Conservation (phyloP, 2,797 vertebrate genomes). For the Galago senegalensis region DNA sequence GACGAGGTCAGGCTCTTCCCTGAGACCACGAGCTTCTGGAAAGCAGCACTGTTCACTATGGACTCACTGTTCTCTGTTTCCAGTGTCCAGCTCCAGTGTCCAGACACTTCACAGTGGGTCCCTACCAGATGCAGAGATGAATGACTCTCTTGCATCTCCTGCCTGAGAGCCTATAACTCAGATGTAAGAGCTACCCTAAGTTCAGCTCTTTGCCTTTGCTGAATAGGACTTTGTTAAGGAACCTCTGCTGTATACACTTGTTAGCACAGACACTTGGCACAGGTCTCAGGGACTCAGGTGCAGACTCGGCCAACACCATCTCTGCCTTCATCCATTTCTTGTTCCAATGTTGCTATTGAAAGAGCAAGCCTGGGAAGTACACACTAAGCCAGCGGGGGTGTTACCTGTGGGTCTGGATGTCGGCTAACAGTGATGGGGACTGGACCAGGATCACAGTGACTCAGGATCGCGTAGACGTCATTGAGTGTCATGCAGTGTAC, state of each 20-base stretch:
- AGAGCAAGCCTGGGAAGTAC: background rate
- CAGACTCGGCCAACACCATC: background rate
- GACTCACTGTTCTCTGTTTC: rapidly evolving
- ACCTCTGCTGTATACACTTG: background rate
- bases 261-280: background rate
- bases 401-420: slow-evolving; percentile 96
- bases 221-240: background rate
- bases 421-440: slow-evolving; percentile 96
- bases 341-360: background rate
- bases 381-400: rapidly evolving
- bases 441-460: slow-evolving; percentile 93
- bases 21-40: background rate
- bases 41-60: rapidly evolving
- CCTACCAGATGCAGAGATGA: rapidly evolving
- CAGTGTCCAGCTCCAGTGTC: background rate
- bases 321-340: background rate
- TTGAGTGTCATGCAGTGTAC: slow-evolving; percentile 95
- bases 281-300: background rate
- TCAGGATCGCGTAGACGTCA: slow-evolving; percentile 94
- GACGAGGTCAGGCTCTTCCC: background rate
- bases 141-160: background rate
- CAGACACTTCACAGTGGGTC: background rate
- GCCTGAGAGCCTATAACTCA: background rate
- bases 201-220: too few species aligned
- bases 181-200: background rate